Evolutionary conservation across 2,113 vertebrate species (phyloP), one percentile per base, ranked within the genome.

Genomic region (Xiphophorus hellerii): DNA sequence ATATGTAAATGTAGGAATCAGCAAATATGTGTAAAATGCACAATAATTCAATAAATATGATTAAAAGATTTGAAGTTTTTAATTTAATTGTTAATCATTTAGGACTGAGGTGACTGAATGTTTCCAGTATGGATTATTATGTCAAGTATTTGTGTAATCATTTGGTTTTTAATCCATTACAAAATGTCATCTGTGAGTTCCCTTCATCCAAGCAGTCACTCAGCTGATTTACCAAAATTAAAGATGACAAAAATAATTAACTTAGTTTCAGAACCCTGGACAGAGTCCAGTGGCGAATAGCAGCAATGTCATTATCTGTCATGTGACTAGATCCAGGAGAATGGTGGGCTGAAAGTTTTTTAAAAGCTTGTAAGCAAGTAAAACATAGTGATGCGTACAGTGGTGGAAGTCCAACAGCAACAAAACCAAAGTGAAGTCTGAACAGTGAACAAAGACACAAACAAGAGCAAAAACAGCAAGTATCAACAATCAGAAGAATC

Each of bases 221-320:
- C 13, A 33, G 11, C 44, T 6, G 15, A 35, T 63, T 11, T 37
- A 37, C 35, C 9, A 37, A 37, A 37, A 10, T 3, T 12, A 44
- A 44, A 30, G 30, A 20, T 15, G 44, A 4, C 20, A 35, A 62
- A 6, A 29, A 11, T 62, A 28, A 30, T 25, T 78, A 73, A 30
- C 5, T 74, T 73, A 4, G 44, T 78, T 90, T 90, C 91, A 92
- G 89, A 71, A 92, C 85, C 88, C 80, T 92, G 91, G 90, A 91
- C 71, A 88, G 86, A 80, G 80, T 86, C 69, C 71, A 82, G 48
- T 44, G 3, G 20, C 9, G 9, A 62, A 62, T 48, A 51, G 62
- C 60, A 62, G 29, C 2, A 30, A 39, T 33, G 8, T 20, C 30
- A 54, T 25, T 54, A 54, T 54, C 20, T 54, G 51, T 54, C 51